Percentiles rank a stretch among this genome's conserved stretches.
phyloP scores from a whole-genome alignment of 2,888 invertebrate genomes.

The Buathra laborator region DNA sequence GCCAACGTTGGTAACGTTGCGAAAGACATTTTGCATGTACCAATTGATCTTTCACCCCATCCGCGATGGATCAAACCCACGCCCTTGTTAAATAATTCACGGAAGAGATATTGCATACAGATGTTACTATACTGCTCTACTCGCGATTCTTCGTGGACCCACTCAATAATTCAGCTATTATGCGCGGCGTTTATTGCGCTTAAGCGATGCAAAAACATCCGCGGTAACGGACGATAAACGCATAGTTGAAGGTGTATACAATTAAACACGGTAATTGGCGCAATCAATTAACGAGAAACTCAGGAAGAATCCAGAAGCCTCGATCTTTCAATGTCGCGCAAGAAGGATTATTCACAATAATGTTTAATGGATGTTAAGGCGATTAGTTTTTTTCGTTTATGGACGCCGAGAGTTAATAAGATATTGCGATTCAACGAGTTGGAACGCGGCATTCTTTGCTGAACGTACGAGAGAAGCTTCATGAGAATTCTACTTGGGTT shows the following conservation, averaged over 20 bases:
- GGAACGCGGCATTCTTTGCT: slow-evolving; percentile 11
- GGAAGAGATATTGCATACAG: slow-evolving; percentile 15
- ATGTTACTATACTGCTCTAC: not conserved
- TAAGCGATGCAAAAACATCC: slow-evolving; percentile 43
- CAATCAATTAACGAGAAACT: slow-evolving; percentile 71
- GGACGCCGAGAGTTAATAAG: slow-evolving; percentile 24
- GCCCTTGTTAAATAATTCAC: slow-evolving; percentile 56
- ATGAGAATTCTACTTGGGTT: not conserved
- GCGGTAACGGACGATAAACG: slow-evolving; percentile 29
- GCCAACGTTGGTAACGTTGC: slow-evolving; percentile 33
- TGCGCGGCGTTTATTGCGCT: slow-evolving; percentile 14
- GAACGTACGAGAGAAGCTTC: not conserved
- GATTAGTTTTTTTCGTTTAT: slow-evolving; percentile 28
- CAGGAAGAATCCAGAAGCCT: slow-evolving; percentile 5
- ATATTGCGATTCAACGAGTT: slow-evolving; percentile 32
- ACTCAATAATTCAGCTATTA: slow-evolving; percentile 15
- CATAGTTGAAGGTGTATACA: slow-evolving; percentile 66
- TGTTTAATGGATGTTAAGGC: slow-evolving; percentile 49
- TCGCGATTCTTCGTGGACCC: not conserved
- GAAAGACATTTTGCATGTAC: slow-evolving; percentile 16
- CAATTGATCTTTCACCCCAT: slow-evolving; percentile 61
- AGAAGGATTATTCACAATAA: slow-evolving; percentile 35
- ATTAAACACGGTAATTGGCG: slow-evolving; percentile 68
- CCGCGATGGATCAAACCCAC: slow-evolving; percentile 55
- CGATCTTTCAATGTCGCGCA: slow-evolving; percentile 25